Base-by-base conservation (phyloP, 1,140 invertebrate genomes). In the Drosophila simulans region DNA sequence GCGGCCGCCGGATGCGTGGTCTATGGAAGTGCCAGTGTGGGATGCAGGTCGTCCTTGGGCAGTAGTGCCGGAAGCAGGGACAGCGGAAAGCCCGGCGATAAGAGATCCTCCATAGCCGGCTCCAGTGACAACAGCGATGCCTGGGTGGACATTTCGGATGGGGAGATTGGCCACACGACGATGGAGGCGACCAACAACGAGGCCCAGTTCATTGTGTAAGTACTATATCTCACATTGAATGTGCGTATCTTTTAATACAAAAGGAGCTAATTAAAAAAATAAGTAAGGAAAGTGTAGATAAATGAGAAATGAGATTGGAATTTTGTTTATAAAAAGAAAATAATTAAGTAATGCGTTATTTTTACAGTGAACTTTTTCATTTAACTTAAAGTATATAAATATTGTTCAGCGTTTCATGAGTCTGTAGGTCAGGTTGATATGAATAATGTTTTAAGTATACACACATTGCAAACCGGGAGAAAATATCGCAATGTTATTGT, bases 81-180 rank as follows among this genome's bases (percentile, higher is more conserved):
- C 0, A 31, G 58, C 7, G 54, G 71, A 43, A 75, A 81, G 53
- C 54, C 59, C 11, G 25, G 51, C 12, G 66, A 91, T 5, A 78
- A 84, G 52, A 55, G 80, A 31, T 81, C 81, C 49, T 91, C 91
- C 0, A 92, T 92, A 72, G 93, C 92, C 31, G 93, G 93, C 35
- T 92, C 93, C 48, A 94, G 93, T 62, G 94, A 95, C 66, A 93
- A 94, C 35, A 95, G 94, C 77, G 95, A 95, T 60, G 95, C 95
- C 65, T 95, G 95, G 95, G 93, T 94, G 49, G 95, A 95, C 73
- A 93, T 95, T 5, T 94, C 94, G 20, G 94, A 95, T 74, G 80
- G 77, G 0, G 85, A 90, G 37, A 48, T 70, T 0, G 27, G 52
- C 0, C 68, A 48, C 0, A 20, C 59, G 10, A 37, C 20, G 0